Percentiles rank a stretch among this genome's conserved stretches.
These are phyloP conservation scores for Peromyscus polionotus DNA, from an alignment of 2,113 vertebrate species.

Conservation along the genomic window DNA sequence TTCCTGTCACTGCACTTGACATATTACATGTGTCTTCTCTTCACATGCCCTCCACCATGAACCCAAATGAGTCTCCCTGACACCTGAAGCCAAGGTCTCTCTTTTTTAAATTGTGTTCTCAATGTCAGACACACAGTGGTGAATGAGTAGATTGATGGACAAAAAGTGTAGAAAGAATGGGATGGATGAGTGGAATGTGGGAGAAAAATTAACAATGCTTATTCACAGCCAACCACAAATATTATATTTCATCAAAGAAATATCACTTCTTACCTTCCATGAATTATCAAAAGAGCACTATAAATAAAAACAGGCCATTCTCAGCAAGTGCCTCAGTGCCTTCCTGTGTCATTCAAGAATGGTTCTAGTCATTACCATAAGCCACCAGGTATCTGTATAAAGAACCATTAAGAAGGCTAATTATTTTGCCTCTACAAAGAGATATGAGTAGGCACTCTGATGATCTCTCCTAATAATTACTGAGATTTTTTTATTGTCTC, in stretches of 20 bases:
- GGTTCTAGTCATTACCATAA: not conserved
- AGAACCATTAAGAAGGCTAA: not conserved
- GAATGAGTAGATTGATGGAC: not conserved
- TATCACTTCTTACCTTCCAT: not conserved
- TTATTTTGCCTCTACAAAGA: constrained; percentile 40
- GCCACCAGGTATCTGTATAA: not conserved
- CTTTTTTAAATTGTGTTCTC: not conserved
- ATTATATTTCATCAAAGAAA: not conserved
- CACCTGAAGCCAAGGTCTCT: not conserved
- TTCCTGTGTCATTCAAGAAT: not conserved
- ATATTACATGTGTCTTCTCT: not conserved
- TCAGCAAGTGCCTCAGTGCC: not conserved
- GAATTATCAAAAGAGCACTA: not conserved
- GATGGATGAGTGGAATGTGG: not conserved
- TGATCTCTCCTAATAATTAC: not conserved
- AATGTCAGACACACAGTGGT: not conserved
- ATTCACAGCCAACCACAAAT: not conserved
- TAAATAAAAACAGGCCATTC: not conserved
- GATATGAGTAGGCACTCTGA: not conserved
- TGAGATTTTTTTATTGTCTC: not conserved
- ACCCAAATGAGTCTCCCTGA: not conserved
- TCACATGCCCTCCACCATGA: not conserved
- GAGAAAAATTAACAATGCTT: not conserved
- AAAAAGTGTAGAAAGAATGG: not conserved
- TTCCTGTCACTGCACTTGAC: not conserved